These are phyloP conservation scores for Martes martes DNA, from an alignment of 2,113 vertebrate genomes.

Conservation along the genomic window DNA sequence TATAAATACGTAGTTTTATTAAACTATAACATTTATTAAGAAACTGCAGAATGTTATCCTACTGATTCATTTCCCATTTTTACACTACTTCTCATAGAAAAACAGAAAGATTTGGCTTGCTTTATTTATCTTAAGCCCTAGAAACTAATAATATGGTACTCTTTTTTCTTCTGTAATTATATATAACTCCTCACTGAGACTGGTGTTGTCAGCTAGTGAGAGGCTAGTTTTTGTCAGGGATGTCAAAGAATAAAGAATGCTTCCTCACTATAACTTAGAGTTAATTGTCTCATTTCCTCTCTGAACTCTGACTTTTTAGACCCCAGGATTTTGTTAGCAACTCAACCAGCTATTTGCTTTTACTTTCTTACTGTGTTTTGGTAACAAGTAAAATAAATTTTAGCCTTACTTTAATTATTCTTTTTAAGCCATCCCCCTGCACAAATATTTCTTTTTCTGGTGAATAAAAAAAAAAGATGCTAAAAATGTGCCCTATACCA, in stretches of 20 bases:
- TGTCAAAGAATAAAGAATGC: neutral
- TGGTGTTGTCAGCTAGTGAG: neutral
- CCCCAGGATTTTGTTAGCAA: neutral
- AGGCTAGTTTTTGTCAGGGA: neutral
- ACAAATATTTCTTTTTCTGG: slow-evolving; percentile 20
- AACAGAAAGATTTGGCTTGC: neutral
- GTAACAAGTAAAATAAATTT: neutral
- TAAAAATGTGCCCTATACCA: neutral
- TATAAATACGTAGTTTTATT: neutral
- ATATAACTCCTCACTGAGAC: neutral
- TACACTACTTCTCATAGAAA: neutral
- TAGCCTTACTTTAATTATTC: neutral
- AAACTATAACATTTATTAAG: slow-evolving; percentile 11
- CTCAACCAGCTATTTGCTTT: neutral
- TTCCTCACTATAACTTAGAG: neutral
- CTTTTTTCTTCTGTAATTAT: neutral
- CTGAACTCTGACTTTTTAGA: neutral
- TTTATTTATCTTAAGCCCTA: neutral
- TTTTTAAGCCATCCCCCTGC: neutral
- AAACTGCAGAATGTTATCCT: neutral
- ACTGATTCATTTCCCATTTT: slow-evolving; percentile 38
- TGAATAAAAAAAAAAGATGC: neutral
- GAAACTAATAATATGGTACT: neutral
- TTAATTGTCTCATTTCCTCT: neutral
- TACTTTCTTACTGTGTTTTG: slow-evolving; percentile 17